Evolutionary conservation across 1,140 invertebrate species (phyloP), one percentile per base, ranked within the genome.

Genomic region (Agrilus planipennis): DNA sequence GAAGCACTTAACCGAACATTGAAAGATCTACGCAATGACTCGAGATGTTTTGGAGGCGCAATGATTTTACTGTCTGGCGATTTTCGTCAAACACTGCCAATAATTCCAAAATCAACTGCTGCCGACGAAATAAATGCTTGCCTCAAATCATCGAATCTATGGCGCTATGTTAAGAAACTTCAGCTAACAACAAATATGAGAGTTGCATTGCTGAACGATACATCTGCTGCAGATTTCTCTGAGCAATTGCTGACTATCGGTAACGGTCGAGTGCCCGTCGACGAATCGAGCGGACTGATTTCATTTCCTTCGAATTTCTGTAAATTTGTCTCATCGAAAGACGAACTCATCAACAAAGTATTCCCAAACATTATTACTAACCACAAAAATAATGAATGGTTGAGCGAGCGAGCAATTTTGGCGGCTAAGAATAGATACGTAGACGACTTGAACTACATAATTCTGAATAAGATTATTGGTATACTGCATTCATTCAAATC

Each of bases 41-140:
- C 7, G 12, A 46, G 23, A 16, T n/a, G 12, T 6, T 44, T 54
- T 44, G 50, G 50, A 20, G 41, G 41, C 0, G 37, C 45, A 19
- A 28, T 57, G 10, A 42, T 63, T 25, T 20, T 42, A 34, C 39
- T 42, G 3, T 1, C 44, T 25, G 55, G 59, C 6, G 57, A 67
- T 51, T 67, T 65, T 36, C 44, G 62, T 10, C 63, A 71, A 62
- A 68, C 57, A 39, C 47, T 70, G 41, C 64, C 67, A 29, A 58
- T 70, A 40, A 55, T 69, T 30, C 42, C 50, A 34, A 31, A 54
- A 47, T 52, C 53, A 45, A 63, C 57, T 41, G 43, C 45, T 35
- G 57, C 56, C 37, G 51, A 55, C 40, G 53, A 54, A 54, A 54
- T 34, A 17, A 42, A 42, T 42, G 41, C 35, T 36, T 42, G 36